Evolutionary conservation across 2,888 invertebrate genomes (phyloP), one percentile per base, ranked within the genome.

Genomic region (Pristionchus arcanus): DNA sequence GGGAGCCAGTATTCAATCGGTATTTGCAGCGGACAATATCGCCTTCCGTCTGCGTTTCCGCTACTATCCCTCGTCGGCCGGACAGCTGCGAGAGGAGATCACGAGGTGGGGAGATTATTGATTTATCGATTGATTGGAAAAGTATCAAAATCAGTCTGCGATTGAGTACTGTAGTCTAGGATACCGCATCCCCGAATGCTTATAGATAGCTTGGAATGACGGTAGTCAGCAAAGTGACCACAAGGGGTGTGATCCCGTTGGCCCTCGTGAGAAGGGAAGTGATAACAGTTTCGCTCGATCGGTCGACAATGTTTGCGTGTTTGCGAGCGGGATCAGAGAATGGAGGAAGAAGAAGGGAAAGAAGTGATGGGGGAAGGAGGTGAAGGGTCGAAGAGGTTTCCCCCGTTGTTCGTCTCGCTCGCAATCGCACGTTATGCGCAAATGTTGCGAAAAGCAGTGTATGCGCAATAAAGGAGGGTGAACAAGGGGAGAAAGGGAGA

Each of bases 1-100:
- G n/a, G n/a, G n/a, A n/a, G n/a, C n/a, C n/a, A n/a, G n/a, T n/a
- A n/a, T n/a, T n/a, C n/a, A n/a, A n/a, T n/a, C n/a, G n/a, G n/a
- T 31, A n/a, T 28, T 91, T 93, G 66, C 91, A 93, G 92, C 91
- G 74, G 93, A 93, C 37, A 90, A 90, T 59, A 87, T 98, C 94
- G 97, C 97, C 94, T 97, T 99, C 95, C 98, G 98, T 96, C 98
- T 99, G 96, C 97, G 98, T 91, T 98, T 98, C 92, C 98, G 98
- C 96, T 99, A 98, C 96, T 99, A 99, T 96, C 98, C 99, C 28
- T 97, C 97, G 90, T 98, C 98, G 96, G 98, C 98, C 28, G 96
- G 97, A 95, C 96, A 97, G 89, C 96, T 99, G 92, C 98, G 97
- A 95, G 98, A 98, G 95, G 97, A 98, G 96, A 97, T 98, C 91